phyloP scores from a whole-genome alignment of 2,888 invertebrate species.

The Eilema caniola region DNA sequence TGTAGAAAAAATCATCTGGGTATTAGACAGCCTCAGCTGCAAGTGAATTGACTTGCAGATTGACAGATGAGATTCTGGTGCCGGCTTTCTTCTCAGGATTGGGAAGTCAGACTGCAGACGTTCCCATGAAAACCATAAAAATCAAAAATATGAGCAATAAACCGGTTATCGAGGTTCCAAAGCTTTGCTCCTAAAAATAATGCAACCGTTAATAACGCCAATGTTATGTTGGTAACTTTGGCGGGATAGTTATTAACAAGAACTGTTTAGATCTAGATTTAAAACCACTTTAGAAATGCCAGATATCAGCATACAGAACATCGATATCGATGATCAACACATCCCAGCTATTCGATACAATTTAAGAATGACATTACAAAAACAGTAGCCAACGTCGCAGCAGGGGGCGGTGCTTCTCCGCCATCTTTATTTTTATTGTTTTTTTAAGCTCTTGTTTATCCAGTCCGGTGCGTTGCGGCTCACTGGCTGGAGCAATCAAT shows the following conservation, averaged over 20 bases:
- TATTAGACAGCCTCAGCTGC: too few relatives aligned
- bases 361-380: conserved; percentile 81
- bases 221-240: not conserved
- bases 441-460: conserved; percentile 84
- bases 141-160: too few relatives aligned
- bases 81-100: too few relatives aligned
- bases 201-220: not conserved
- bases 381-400: conserved; percentile 81
- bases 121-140: too few relatives aligned
- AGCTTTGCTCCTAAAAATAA: too few relatives aligned
- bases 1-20: too few relatives aligned
- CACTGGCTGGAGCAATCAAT: conserved; percentile 82
- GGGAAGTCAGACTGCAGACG: too few relatives aligned
- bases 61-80: too few relatives aligned
- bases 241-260: too few relatives aligned
- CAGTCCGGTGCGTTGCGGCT: conserved; percentile 78
- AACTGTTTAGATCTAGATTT: not conserved
- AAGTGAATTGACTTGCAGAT: too few relatives aligned
- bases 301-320: conserved; percentile 6
- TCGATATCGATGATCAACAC: conserved; percentile 49
- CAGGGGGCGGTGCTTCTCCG: conserved; percentile 81
- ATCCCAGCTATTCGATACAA: conserved; percentile 50
- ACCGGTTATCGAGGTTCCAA: not conserved
- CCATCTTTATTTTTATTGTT: conserved; percentile 81
- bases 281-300: not conserved